A percentile compares a stretch with the other conserved stretches of the same genome.
These are phyloP conservation scores for Asbolus verrucosus DNA, from an alignment of 1,140 invertebrate genomes.

Conservation along the genomic window DNA sequence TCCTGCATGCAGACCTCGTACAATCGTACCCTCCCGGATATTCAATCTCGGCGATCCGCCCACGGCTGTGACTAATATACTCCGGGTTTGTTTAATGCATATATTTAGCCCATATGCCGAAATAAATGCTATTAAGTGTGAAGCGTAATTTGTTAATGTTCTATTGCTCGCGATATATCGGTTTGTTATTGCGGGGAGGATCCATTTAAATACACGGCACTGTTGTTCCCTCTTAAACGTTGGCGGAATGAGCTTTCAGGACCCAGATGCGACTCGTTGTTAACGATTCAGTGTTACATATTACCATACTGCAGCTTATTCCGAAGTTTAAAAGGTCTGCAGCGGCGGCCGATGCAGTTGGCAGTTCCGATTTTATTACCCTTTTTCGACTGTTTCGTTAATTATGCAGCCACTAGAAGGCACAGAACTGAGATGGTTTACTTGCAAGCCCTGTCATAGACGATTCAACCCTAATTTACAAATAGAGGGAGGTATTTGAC, in stretches of 20 bases:
- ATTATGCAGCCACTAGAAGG: slow-evolving; percentile 13
- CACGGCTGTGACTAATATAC: slow-evolving; percentile 53
- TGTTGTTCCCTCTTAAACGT: slow-evolving; percentile 48
- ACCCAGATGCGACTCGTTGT: slow-evolving; percentile 57
- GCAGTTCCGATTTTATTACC: slow-evolving; percentile 25
- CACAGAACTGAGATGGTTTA: slow-evolving; percentile 3
- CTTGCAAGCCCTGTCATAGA: too few relatives aligned
- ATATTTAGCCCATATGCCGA: slow-evolving; percentile 61
- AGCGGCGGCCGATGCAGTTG: neutral
- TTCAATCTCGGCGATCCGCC: slow-evolving; percentile 53
- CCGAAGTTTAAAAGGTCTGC: slow-evolving; percentile 23
- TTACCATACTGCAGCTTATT: slow-evolving; percentile 48
- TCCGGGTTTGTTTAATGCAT: slow-evolving; percentile 59
- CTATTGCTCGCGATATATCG: slow-evolving; percentile 55
- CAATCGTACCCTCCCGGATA: slow-evolving; percentile 26
- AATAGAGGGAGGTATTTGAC: too few relatives aligned
- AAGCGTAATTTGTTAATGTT: slow-evolving; percentile 63
- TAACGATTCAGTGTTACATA: slow-evolving; percentile 57
- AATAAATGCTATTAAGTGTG: slow-evolving; percentile 61
- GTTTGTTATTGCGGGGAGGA: slow-evolving; percentile 61
- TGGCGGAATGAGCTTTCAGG: slow-evolving; percentile 51
- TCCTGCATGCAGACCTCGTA: slow-evolving; percentile 44
- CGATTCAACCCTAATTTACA: too few relatives aligned
- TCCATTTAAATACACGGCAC: slow-evolving; percentile 50
- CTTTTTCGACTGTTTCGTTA: neutral